These are phyloP conservation scores for Sandelia bainsii DNA, from an alignment of 2,797 vertebrate genomes.

Conservation along the genomic window DNA sequence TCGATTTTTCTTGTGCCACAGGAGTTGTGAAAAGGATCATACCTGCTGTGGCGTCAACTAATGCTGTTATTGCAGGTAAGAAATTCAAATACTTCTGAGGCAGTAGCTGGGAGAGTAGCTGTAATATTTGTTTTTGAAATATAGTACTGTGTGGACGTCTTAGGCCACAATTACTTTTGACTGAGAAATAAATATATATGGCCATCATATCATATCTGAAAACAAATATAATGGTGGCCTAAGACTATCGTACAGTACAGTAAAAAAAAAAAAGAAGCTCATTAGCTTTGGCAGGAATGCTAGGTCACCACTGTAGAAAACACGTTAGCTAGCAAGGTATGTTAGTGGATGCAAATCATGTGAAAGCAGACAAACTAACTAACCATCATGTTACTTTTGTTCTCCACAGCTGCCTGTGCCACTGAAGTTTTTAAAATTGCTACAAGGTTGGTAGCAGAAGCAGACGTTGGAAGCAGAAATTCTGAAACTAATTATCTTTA, in stretches of 20 bases:
- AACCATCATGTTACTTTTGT: conserved; percentile 4
- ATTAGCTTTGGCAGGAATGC: too few relatives aligned
- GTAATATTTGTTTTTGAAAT: background rate
- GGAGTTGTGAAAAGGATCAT: conserved; percentile 98
- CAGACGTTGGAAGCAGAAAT: background rate
- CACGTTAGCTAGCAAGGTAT: too few relatives aligned
- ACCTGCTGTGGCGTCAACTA: conserved; percentile 97
- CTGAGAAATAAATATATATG: too few relatives aligned
- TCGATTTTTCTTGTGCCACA: conserved; percentile 65
- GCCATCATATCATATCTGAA: too few relatives aligned
- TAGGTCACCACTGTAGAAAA: too few relatives aligned
- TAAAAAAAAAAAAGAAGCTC: too few relatives aligned
- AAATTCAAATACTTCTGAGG: background rate
- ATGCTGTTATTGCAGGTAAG: conserved; percentile 96
- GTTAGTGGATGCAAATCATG: too few relatives aligned
- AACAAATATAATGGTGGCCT: too few relatives aligned
- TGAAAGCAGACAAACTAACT: background rate
- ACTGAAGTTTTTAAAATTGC: conserved; percentile 98
- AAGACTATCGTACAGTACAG: too few relatives aligned
- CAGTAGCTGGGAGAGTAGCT: background rate
- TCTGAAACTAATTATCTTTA: conserved; percentile 6
- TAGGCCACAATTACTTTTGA: too few relatives aligned
- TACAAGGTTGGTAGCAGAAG: conserved; percentile 87
- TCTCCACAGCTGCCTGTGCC: conserved; percentile 91
- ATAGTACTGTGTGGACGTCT: too few relatives aligned